A percentile compares a stretch with the other conserved stretches of the same genome.
Conservation (phyloP, 2,888 invertebrate species). For the Dryadula phaetusa region DNA sequence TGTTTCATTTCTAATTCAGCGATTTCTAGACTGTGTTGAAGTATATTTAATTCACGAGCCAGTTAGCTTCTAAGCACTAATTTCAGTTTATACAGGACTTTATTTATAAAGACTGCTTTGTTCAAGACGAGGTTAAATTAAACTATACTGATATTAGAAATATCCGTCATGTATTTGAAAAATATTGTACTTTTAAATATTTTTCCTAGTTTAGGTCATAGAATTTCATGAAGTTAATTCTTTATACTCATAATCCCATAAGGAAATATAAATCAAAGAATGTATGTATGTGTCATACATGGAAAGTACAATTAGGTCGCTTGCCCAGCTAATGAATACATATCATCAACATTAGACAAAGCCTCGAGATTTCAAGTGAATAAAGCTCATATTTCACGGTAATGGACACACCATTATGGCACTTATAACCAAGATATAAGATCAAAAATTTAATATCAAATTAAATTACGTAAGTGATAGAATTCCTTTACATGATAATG, state of each 20-base stretch:
- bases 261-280: neutral
- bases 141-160: too few relatives aligned
- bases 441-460: slow-evolving; percentile 18
- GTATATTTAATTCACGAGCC: slow-evolving; percentile 33
- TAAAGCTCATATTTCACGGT: slow-evolving; percentile 19
- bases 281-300: slow-evolving; percentile 15
- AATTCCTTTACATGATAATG: slow-evolving; percentile 35
- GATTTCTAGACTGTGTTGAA: slow-evolving; percentile 24
- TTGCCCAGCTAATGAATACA: slow-evolving; percentile 39
- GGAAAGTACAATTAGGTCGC: slow-evolving; percentile 34
- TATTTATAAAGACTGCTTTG: neutral
- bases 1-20: slow-evolving; percentile 32
- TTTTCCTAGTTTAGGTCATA: too few relatives aligned
- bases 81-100: slow-evolving; percentile 20
- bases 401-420: slow-evolving; percentile 26
- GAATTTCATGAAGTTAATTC: too few relatives aligned
- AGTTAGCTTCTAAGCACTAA: slow-evolving; percentile 31
- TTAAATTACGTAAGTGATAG: slow-evolving; percentile 28
- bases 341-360: slow-evolving; percentile 37
- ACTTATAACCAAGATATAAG: slow-evolving; percentile 23
- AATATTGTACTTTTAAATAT: too few relatives aligned
- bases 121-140: too few relatives aligned
- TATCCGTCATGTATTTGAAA: too few relatives aligned
- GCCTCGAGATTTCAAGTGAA: slow-evolving; percentile 20
- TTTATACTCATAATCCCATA: too few relatives aligned